A percentile compares a stretch with the other conserved stretches of the same genome.
Evolutionary conservation across 2,888 invertebrate species (phyloP).

Genomic region (Dynastes tityus): DNA sequence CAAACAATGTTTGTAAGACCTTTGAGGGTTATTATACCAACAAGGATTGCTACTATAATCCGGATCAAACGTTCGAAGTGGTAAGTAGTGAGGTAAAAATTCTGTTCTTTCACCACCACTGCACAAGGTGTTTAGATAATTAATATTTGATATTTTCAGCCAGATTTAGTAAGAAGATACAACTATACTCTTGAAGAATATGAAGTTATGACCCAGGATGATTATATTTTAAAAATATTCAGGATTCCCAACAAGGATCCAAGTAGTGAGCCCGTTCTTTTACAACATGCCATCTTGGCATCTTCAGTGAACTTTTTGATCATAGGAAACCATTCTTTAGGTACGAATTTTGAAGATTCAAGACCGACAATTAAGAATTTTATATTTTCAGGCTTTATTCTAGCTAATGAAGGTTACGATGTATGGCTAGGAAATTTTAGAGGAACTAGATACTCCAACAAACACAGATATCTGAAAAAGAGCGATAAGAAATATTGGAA

Average conservation of each 20-base stretch:
- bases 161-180: conserved; percentile 65
- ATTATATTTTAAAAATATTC: conserved; percentile 67
- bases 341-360: conserved; percentile 56
- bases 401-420: conserved; percentile 72
- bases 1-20: conserved; percentile 58
- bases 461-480: conserved; percentile 55
- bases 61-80: conserved; percentile 55
- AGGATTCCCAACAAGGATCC: conserved; percentile 63
- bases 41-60: conserved; percentile 59
- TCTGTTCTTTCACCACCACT: too few relatives aligned
- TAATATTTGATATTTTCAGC: conserved; percentile 58
- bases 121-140: too few relatives aligned
- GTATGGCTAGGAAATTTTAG: conserved; percentile 72
- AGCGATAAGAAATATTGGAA: conserved; percentile 57
- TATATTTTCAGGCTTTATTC: conserved; percentile 55
- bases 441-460: conserved; percentile 59
- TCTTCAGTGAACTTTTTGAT: conserved; percentile 64
- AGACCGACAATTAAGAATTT: not conserved
- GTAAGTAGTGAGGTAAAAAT: conserved; percentile 46
- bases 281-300: conserved; percentile 65
- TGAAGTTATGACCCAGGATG: conserved; percentile 68
- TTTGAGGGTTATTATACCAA: conserved; percentile 57
- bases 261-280: conserved; percentile 63
- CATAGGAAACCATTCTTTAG: conserved; percentile 64
- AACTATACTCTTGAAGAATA: conserved; percentile 67